Conservation (phyloP, 37 sponge, comb jelly and placozoan genomes). For the Eunapius fragilis region DNA sequence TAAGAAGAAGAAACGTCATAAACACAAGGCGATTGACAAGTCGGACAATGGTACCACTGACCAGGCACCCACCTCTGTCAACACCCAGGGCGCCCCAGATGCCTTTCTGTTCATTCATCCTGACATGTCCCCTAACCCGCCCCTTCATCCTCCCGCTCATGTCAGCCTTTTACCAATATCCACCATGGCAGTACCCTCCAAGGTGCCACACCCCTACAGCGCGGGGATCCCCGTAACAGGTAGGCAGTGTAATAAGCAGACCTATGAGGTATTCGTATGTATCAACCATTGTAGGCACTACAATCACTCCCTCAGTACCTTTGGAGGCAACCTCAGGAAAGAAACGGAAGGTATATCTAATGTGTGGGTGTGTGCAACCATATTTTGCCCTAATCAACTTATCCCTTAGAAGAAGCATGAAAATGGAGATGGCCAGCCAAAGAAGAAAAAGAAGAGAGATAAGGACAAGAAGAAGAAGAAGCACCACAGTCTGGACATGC, state of each 20-base stretch:
- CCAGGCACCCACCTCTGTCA: constrained; percentile 9
- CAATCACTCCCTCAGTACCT: neutral
- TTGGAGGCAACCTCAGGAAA: neutral
- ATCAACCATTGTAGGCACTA: neutral
- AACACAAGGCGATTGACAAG: constrained; percentile 60
- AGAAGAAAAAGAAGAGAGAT: constrained; percentile 49
- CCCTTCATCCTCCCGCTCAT: neutral
- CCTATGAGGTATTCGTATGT: too few species aligned
- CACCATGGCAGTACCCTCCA: neutral
- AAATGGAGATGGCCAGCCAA: neutral
- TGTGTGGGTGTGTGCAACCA: neutral
- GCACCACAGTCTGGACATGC: constrained; percentile 49
- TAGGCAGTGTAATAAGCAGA: neutral
- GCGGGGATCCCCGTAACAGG: neutral
- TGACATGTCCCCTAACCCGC: constrained; percentile 8
- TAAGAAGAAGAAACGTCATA: constrained; percentile 71
- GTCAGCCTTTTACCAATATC: neutral
- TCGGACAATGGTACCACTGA: constrained; percentile 17
- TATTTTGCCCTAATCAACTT: neutral
- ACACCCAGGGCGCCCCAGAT: constrained; percentile 43
- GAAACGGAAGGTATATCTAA: neutral
- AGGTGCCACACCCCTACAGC: neutral
- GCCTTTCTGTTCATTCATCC: constrained; percentile 46
- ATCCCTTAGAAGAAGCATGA: neutral
- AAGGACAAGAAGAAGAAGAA: constrained; percentile 70